Conservation (phyloP, 1,140 invertebrate genomes). For the Trachymyrmex cornetzi region DNA sequence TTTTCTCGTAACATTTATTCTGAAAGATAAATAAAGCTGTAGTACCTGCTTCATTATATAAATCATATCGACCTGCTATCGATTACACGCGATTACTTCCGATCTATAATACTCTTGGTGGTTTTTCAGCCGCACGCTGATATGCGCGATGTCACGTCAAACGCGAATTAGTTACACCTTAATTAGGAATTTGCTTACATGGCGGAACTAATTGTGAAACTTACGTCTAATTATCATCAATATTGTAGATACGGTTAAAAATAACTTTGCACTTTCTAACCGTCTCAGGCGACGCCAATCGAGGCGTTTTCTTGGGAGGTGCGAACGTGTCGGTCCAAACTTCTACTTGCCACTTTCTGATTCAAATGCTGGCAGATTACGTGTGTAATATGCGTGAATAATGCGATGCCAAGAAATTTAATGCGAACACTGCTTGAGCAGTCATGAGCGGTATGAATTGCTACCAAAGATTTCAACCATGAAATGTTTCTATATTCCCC, state of each 20-base stretch:
- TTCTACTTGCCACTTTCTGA: slow-evolving; percentile 20
- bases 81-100: slow-evolving; percentile 11
- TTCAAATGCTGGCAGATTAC: slow-evolving; percentile 28
- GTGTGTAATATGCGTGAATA: slow-evolving; percentile 8
- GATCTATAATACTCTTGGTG: background rate
- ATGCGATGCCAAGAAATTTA: background rate
- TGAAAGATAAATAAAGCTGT: background rate
- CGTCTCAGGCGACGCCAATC: slow-evolving; percentile 27
- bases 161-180: slow-evolving; percentile 31
- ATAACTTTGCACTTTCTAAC: slow-evolving; percentile 59
- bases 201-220: slow-evolving; percentile 52
- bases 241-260: slow-evolving; percentile 24
- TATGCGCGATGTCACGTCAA: background rate
- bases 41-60: too few species aligned
- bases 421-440: background rate
- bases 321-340: slow-evolving; percentile 5
- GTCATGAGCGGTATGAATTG: background rate
- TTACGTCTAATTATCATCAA: slow-evolving; percentile 39
- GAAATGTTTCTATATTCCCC: background rate
- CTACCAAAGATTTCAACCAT: background rate
- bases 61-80: background rate
- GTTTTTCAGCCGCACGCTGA: background rate
- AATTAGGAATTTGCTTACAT: slow-evolving; percentile 51
- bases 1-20: background rate
- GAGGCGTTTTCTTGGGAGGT: slow-evolving; percentile 30